phyloP scores from a whole-genome alignment of 1,140 invertebrate species.

The Drosophila nigromelanica region DNA sequence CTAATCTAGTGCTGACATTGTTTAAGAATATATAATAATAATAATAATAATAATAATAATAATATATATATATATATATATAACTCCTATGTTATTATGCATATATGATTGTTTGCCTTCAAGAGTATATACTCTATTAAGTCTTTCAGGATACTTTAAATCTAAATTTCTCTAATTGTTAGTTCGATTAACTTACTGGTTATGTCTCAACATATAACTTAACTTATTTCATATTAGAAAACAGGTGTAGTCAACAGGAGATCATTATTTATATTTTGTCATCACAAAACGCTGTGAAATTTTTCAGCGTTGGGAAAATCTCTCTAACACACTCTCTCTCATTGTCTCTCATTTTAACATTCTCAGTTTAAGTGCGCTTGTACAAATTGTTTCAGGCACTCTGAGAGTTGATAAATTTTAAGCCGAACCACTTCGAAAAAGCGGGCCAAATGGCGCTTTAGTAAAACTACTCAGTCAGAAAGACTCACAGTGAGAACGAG shows the following conservation, averaged over 20 bases:
- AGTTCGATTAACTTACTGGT: no score
- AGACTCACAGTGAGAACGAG: neutral
- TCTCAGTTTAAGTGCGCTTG: conserved; percentile 9
- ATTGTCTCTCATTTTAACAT: no score
- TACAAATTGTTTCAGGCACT: neutral
- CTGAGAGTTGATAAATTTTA: neutral
- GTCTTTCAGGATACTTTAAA: no score
- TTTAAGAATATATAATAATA: no score
- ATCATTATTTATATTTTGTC: conserved; percentile 1
- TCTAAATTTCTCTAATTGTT: no score
- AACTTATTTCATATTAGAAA: neutral
- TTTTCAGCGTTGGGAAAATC: neutral
- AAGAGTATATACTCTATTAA: no score
- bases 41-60: no score
- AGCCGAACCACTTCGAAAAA: conserved; percentile 45
- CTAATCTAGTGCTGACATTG: no score
- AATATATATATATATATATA: no score
- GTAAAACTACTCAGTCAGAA: neutral
- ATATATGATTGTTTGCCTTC: no score
- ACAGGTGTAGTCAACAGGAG: neutral
- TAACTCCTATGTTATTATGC: no score
- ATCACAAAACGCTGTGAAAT: neutral
- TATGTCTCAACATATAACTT: no score
- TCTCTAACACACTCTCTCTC: neutral
- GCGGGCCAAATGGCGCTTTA: conserved; percentile 54